phyloP scores from a whole-genome alignment of 2,797 vertebrate species.

The Argya squamiceps region DNA sequence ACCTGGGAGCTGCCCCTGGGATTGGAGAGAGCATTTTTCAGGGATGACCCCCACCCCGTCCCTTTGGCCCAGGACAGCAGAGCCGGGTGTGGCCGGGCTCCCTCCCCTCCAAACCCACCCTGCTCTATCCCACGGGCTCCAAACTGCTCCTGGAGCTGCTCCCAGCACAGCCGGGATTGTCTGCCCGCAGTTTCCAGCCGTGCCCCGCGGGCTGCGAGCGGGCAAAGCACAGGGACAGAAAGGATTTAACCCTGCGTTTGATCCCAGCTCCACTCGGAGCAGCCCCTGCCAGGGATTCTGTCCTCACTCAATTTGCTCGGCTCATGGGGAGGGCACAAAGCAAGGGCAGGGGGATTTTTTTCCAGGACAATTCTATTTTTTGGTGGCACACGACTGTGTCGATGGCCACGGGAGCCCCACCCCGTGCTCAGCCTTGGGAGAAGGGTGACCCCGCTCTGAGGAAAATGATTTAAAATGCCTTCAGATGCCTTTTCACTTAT shows the following conservation, averaged over 20 bases:
- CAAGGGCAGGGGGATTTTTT: neutral
- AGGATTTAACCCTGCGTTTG: accelerated
- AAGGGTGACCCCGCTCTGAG: neutral
- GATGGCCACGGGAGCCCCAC: neutral
- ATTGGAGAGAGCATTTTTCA: neutral
- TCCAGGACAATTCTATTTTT: neutral
- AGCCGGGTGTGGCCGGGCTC: neutral
- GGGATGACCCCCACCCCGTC: neutral
- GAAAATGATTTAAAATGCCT: constrained; percentile 62
- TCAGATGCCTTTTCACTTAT: constrained; percentile 77
- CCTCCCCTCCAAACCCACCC: neutral
- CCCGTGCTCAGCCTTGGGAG: neutral
- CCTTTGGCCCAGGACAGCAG: neutral
- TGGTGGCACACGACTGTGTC: neutral
- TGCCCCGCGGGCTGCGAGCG: neutral
- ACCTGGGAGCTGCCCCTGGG: neutral
- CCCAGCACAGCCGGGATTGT: accelerated
- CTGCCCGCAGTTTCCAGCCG: accelerated
- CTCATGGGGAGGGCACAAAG: neutral
- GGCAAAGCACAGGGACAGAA: neutral
- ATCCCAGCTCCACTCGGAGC: neutral
- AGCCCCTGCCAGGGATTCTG: neutral
- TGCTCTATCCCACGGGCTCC: neutral
- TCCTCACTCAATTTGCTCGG: accelerated
- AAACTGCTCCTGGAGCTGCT: neutral